Conservation (phyloP, 2,888 invertebrate genomes). For the Ochropleura leucogaster region DNA sequence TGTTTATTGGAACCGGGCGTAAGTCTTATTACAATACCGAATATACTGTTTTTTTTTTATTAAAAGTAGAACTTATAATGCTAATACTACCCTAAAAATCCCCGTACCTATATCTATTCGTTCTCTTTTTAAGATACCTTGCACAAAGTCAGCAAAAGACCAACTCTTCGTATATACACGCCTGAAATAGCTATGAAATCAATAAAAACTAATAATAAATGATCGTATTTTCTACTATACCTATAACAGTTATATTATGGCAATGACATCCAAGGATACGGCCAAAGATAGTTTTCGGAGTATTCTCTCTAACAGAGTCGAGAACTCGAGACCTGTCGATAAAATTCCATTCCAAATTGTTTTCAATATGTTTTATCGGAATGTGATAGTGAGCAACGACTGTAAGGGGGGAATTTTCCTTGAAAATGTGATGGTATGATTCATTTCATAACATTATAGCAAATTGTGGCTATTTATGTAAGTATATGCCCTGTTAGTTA, state of each 20-base stretch:
- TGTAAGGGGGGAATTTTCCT: slow-evolving; percentile 68
- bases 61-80: neutral
- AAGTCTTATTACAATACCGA: neutral
- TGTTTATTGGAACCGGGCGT: no score
- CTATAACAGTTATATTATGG: slow-evolving; percentile 18
- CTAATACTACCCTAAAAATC: neutral
- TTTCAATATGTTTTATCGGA: slow-evolving; percentile 77
- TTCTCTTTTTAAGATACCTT: neutral
- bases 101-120: neutral
- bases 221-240: slow-evolving; percentile 23
- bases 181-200: slow-evolving; percentile 31
- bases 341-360: slow-evolving; percentile 76
- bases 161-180: slow-evolving; percentile 1
- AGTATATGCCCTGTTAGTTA: slow-evolving; percentile 4
- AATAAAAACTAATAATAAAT: slow-evolving; percentile 39
- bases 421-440: slow-evolving; percentile 56
- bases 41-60: no score
- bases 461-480: neutral
- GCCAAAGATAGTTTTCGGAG: slow-evolving; percentile 49
- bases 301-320: slow-evolving; percentile 54
- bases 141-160: neutral
- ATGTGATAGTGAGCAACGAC: slow-evolving; percentile 73
- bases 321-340: slow-evolving; percentile 56
- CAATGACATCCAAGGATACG: slow-evolving; percentile 32
- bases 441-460: slow-evolving; percentile 24